These are phyloP conservation scores for Tanaodytes sp. DNA, from an alignment of 2,888 invertebrate species.

Conservation along the genomic window DNA sequence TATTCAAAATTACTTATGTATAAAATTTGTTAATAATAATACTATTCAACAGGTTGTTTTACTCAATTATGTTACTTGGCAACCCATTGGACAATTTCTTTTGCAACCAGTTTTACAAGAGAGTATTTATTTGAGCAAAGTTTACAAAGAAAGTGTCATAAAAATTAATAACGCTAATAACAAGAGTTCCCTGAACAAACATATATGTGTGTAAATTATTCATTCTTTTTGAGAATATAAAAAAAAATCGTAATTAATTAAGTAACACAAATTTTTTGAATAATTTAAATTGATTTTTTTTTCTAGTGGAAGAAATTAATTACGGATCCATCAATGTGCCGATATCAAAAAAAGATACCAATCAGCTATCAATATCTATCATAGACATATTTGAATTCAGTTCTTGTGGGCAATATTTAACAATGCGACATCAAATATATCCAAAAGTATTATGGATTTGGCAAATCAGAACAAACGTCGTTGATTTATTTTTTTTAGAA, in stretches of 20 bases:
- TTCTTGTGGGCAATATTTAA: constrained; percentile 66
- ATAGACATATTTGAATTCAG: constrained; percentile 68
- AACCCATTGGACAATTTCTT: constrained; percentile 62
- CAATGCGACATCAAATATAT: constrained; percentile 67
- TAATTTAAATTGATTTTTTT: no score
- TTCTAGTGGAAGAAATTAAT: constrained; percentile 66
- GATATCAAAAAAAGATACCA: constrained; percentile 58
- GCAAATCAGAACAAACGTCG: constrained; percentile 63
- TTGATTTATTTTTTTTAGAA: constrained; percentile 66
- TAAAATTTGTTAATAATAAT: no score
- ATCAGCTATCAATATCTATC: constrained; percentile 55
- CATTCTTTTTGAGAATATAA: no score
- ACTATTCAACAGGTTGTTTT: constrained; percentile 65
- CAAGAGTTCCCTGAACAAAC: constrained; percentile 47
- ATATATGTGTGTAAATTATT: no score
- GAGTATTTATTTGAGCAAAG: constrained; percentile 63
- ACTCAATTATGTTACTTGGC: constrained; percentile 69
- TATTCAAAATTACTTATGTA: no score
- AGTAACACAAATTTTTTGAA: no score
- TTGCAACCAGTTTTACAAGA: constrained; percentile 66
- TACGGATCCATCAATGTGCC: constrained; percentile 67
- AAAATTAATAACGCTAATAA: constrained; percentile 57
- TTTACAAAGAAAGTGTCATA: constrained; percentile 64
- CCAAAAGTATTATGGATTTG: constrained; percentile 69
- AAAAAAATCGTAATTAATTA: no score